phyloP scores from a whole-genome alignment of 2,797 vertebrate species.

The Darevskia mixta region DNA sequence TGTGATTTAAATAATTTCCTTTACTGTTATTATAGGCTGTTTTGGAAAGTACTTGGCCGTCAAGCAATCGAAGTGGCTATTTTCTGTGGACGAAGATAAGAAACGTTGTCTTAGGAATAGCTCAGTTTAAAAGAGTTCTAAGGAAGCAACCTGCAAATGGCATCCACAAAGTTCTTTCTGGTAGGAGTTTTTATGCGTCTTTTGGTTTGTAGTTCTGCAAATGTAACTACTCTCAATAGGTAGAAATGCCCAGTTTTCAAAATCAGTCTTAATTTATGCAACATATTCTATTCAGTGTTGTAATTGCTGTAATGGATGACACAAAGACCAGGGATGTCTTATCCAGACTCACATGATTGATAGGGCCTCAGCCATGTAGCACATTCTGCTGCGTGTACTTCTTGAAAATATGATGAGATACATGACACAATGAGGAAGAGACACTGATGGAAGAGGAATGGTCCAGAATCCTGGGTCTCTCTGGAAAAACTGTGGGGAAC shows the following conservation, averaged over 20 bases:
- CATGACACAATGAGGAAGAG: too few relatives aligned
- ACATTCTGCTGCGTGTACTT: too few relatives aligned
- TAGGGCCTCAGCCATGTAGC: too few relatives aligned
- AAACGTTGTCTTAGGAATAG: constrained; percentile 92
- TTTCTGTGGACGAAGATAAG: constrained; percentile 97
- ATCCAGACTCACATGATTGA: too few relatives aligned
- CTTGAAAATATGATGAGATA: too few relatives aligned
- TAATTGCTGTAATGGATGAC: background rate
- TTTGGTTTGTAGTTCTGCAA: background rate
- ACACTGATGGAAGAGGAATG: too few relatives aligned
- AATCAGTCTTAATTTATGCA: background rate
- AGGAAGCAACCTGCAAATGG: constrained; percentile 84
- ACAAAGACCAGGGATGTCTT: background rate
- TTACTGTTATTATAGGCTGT: constrained; percentile 87
- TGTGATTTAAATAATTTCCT: constrained; percentile 15
- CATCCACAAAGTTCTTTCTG: constrained; percentile 86
- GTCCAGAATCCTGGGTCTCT: too few relatives aligned
- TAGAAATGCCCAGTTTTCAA: background rate
- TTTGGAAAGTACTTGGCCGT: constrained; percentile 98
- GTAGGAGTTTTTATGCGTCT: constrained; percentile 64
- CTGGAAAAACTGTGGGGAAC: too few relatives aligned
- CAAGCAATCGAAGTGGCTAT: constrained; percentile 94
- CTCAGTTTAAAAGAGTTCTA: constrained; percentile 92
- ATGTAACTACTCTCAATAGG: background rate
- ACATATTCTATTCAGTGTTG: background rate